These are phyloP conservation scores for Drosophila quasianomalipes DNA, from an alignment of 2,888 invertebrate species.

Conservation along the genomic window DNA sequence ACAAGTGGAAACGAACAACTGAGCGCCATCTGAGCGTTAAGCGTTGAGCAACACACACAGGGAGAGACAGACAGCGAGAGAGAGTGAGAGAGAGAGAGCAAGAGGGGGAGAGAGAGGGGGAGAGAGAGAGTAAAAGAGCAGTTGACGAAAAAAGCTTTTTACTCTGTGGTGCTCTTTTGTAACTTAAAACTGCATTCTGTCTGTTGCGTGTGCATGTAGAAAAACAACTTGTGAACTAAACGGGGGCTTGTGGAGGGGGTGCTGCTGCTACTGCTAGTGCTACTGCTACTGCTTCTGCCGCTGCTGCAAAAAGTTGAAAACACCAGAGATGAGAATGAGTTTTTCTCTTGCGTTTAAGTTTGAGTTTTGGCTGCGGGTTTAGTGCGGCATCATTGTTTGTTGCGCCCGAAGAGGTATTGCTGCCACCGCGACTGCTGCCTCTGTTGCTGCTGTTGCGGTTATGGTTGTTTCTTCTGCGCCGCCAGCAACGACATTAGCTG, in stretches of 20 bases:
- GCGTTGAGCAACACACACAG: constrained; percentile 1
- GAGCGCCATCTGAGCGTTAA: constrained; percentile 31
- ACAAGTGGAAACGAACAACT: constrained; percentile 74
- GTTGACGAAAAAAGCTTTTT: constrained; percentile 57
- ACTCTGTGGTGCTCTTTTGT: constrained; percentile 59
- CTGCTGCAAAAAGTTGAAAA: background rate
- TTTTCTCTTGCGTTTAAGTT: constrained; percentile 23
- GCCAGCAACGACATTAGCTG: constrained; percentile 55
- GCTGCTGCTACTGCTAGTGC: background rate
- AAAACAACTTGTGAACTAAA: constrained; percentile 14
- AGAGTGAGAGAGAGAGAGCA: background rate
- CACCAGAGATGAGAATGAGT: constrained; percentile 21
- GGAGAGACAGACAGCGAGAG: constrained; percentile 17
- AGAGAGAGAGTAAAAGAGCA: constrained; percentile 7
- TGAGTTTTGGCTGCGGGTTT: constrained; percentile 31
- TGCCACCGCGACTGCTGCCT: constrained; percentile 18
- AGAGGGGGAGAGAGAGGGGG: background rate
- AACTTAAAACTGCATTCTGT: constrained; percentile 67
- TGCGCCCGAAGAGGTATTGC: constrained; percentile 42
- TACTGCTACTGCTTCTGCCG: too few species aligned
- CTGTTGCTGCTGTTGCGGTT: constrained; percentile 62
- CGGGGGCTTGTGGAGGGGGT: background rate
- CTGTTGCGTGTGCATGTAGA: constrained; percentile 45
- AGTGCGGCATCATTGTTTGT: constrained; percentile 61
- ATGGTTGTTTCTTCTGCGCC: constrained; percentile 49